Evolutionary conservation across 2,797 vertebrate genomes (phyloP), one percentile per base, ranked within the genome.

Genomic region (Cryptoprocta ferox): DNA sequence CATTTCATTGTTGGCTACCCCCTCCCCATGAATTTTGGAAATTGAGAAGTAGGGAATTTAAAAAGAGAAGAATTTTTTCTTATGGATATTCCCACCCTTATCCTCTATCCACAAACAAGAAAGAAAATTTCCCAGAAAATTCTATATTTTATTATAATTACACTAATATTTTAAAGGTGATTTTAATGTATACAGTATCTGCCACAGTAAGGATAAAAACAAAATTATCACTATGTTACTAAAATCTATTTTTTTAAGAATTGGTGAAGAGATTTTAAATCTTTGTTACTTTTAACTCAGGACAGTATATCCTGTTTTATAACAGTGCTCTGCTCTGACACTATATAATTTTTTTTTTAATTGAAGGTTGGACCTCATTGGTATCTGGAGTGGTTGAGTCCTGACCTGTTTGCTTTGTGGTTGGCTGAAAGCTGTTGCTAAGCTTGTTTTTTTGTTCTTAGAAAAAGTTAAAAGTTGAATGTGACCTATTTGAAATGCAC

Each of bases 361-460:
- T 16, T 88, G 95, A 93, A 82, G 81, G 87, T 90, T 98, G 97
- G 89, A 79, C 83, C 84, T 96, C 92, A 37, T 37, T 88, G 93
- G 93, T 97, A 75, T 97, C 95, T 96, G 93, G 94, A 98, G 68
- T 84, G 81, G 99, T 99, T 99, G 99, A 99, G 98, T 96, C 97
- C 98, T 98, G 98, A 98, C 98, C 98, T 99, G 99, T 99, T 99
- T 98, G 97, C 92, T 95, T 97, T 97, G 85, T 98, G 98, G 99
- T 99, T 99, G 99, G 99, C 98, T 98, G 97, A 98, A 76, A 97
- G 98, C 98, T 99, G 99, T 99, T 99, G 99, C 99, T 99, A 99
- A 99, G 99, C 99, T 99, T 98, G 98, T 99, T 99, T 59, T 99
- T 99, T 99, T 98, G 98, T 98, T 98, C 97, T 97, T 87, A 90